Evolutionary conservation across 2,797 vertebrate species (phyloP).

Genomic region (Gallirallus australis): DNA sequence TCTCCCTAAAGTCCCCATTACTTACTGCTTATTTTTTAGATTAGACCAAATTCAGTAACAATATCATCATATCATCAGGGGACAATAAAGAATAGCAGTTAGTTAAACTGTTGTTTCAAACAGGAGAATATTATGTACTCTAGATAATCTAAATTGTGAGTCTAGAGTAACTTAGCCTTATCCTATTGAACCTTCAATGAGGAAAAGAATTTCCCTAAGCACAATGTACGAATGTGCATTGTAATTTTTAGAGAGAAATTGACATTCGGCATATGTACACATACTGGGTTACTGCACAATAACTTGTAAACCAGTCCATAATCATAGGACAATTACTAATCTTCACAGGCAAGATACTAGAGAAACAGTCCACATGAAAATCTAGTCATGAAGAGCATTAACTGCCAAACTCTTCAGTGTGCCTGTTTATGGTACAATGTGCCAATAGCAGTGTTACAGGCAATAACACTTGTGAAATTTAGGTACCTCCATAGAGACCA

Average conservation of each 20-base stretch:
- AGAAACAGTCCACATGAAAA: not conserved
- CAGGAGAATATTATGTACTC: not conserved
- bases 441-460: not conserved
- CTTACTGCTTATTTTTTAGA: not conserved
- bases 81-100: not conserved
- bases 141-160: not conserved
- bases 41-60: not conserved
- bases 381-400: not conserved
- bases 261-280: not conserved
- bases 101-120: not conserved
- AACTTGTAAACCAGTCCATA: not conserved
- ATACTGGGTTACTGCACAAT: not conserved
- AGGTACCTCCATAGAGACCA: not conserved
- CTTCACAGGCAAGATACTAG: not conserved
- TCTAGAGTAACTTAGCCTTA: not conserved
- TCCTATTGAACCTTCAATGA: not conserved
- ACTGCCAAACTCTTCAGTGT: not conserved
- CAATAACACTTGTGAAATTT: not conserved
- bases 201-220: not conserved
- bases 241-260: not conserved
- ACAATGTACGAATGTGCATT: not conserved
- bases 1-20: not conserved
- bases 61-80: not conserved
- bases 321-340: not conserved
- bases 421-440: not conserved